A percentile compares a stretch with the other conserved stretches of the same genome.
Evolutionary conservation across 2,113 vertebrate species (phyloP).

Genomic region (Cavia porcellus): DNA sequence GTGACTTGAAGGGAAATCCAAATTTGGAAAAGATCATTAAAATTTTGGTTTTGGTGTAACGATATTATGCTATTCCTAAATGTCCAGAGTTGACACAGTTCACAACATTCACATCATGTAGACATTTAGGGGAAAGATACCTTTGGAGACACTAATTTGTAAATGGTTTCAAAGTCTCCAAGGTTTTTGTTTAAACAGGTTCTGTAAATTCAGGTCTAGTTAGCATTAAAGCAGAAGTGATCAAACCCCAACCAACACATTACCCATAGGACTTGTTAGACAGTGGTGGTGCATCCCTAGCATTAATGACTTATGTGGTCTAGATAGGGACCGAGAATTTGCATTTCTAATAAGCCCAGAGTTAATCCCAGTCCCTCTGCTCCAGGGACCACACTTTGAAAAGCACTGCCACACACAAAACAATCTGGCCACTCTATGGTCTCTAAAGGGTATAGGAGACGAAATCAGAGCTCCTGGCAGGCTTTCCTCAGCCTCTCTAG

Average conservation of each 20-base stretch:
- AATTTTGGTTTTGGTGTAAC: not conserved
- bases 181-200: not conserved
- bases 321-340: not conserved
- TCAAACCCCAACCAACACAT: not conserved
- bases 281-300: not conserved
- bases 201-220: not conserved
- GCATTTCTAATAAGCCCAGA: not conserved
- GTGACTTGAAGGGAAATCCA: not conserved
- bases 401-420: not conserved
- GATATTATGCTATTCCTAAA: not conserved
- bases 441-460: not conserved
- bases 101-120: not conserved
- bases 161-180: slow-evolving; percentile 39
- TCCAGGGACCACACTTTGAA: not conserved
- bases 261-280: not conserved
- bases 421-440: not conserved
- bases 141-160: slow-evolving; percentile 25
- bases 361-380: too few relatives aligned
- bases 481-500: not conserved
- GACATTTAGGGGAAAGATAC: not conserved
- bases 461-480: not conserved
- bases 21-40: not conserved
- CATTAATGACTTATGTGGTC: not conserved
- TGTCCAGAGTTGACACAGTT: not conserved
- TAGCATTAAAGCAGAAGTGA: not conserved